Percentiles rank a stretch among this genome's conserved stretches.
Evolutionary conservation across 2,888 invertebrate genomes (phyloP).

Genomic region (Baronia brevicornis): DNA sequence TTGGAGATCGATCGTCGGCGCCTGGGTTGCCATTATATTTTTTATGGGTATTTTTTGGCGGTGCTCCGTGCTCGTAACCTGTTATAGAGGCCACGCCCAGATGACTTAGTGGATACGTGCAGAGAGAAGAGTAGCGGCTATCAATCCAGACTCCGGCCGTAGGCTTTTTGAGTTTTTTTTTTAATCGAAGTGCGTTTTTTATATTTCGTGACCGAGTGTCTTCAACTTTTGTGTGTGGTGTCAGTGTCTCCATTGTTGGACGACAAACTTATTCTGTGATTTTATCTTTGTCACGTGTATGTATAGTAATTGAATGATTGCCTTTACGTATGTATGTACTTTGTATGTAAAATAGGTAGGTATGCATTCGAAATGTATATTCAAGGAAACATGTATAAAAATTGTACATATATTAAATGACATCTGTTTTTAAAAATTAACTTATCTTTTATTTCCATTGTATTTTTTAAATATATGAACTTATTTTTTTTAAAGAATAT

Average conservation of each 20-base stretch:
- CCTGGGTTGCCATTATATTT: conserved; percentile 70
- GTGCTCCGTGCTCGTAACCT: conserved; percentile 66
- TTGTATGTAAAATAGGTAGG: neutral
- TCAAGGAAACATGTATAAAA: neutral
- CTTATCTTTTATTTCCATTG: too few species aligned
- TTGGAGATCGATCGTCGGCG: conserved; percentile 62
- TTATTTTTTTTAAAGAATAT: too few species aligned
- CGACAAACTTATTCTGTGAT: conserved; percentile 1
- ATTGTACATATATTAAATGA: too few species aligned
- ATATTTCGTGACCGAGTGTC: conserved; percentile 52
- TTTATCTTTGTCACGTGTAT: conserved; percentile 8
- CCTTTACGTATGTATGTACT: conserved; percentile 2
- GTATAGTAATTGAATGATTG: conserved; percentile 2
- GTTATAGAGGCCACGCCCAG: conserved; percentile 67
- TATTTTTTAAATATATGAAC: conserved; percentile 4
- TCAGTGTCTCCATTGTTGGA: conserved; percentile 23
- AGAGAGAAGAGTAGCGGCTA: conserved; percentile 47
- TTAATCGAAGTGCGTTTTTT: conserved; percentile 44
- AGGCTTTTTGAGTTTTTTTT: conserved; percentile 54
- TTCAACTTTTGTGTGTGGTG: conserved; percentile 49
- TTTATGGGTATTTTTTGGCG: conserved; percentile 74
- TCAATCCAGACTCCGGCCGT: conserved; percentile 62
- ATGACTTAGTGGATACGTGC: conserved; percentile 49
- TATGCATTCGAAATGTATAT: neutral
- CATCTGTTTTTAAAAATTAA: too few species aligned